Percentiles rank a stretch among this genome's conserved stretches.
phyloP scores from a whole-genome alignment of 64 coral and sea anemone species.

The Porites australiensis region DNA sequence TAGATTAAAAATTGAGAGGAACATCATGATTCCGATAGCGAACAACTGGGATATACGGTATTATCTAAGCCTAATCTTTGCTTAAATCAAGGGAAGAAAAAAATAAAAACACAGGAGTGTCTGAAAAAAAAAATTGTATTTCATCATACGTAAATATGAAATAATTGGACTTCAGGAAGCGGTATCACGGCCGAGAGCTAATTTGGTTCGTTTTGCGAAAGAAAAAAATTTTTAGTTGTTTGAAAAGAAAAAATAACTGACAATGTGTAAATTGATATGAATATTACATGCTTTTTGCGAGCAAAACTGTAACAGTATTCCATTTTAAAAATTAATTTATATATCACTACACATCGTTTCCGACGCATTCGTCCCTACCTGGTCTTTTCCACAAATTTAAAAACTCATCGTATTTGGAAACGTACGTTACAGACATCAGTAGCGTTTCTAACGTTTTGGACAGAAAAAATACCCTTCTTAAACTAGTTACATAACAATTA shows the following conservation, averaged over 20 bases:
- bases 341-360: constrained; percentile 3
- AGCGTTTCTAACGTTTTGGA: background rate
- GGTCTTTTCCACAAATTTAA: constrained; percentile 11
- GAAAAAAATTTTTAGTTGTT: constrained; percentile 15
- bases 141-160: background rate
- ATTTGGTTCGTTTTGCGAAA: background rate
- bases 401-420: background rate
- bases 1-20: no score
- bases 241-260: constrained; percentile 20
- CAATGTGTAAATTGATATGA: constrained; percentile 55
- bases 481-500: background rate
- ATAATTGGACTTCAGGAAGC: background rate
- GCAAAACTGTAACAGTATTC: constrained; percentile 65
- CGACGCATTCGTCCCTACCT: background rate
- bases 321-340: constrained; percentile 67
- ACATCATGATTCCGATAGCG: no score
- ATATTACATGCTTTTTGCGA: constrained; percentile 74
- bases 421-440: no score
- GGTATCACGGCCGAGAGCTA: background rate
- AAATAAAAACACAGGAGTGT: background rate
- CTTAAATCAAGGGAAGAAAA: background rate
- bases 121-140: background rate
- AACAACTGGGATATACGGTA: no score
- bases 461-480: background rate
- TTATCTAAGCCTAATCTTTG: background rate